Conservation (phyloP, 2,113 vertebrate genomes). For the Ceyx cyanopectus region DNA sequence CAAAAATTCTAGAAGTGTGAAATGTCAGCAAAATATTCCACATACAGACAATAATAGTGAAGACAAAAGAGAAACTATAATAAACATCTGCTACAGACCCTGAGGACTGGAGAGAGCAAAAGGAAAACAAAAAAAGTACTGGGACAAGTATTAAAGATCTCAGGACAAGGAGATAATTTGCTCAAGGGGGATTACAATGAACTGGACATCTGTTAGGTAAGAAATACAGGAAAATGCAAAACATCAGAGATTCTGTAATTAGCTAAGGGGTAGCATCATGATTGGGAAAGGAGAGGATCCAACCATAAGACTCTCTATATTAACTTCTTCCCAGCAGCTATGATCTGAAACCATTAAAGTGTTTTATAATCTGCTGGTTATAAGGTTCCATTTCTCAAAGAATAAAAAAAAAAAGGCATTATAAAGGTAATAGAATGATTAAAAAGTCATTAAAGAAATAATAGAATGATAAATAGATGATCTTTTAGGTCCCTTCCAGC, state of each 20-base stretch:
- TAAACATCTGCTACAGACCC: constrained; percentile 9
- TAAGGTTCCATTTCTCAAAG: background rate
- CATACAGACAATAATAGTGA: background rate
- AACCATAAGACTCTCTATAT: background rate
- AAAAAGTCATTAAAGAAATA: background rate
- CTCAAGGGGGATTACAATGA: background rate
- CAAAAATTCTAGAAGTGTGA: background rate
- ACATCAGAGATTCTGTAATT: background rate
- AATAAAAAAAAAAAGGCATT: background rate
- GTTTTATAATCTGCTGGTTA: background rate
- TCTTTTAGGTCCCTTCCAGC: no score
- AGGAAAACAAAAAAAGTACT: background rate
- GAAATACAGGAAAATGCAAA: background rate
- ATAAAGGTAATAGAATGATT: background rate
- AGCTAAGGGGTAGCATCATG: background rate
- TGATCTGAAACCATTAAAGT: background rate
- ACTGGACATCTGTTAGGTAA: background rate
- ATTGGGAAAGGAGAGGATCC: background rate
- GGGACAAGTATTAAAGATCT: background rate
- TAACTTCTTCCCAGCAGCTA: background rate
- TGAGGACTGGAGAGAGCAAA: background rate
- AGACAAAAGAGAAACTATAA: background rate
- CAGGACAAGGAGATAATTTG: background rate
- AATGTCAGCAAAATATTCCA: constrained; percentile 25
- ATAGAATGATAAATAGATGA: background rate